These are phyloP conservation scores for Procambarus virginalis DNA, from an alignment of 1,140 invertebrate species.

Conservation along the genomic window DNA sequence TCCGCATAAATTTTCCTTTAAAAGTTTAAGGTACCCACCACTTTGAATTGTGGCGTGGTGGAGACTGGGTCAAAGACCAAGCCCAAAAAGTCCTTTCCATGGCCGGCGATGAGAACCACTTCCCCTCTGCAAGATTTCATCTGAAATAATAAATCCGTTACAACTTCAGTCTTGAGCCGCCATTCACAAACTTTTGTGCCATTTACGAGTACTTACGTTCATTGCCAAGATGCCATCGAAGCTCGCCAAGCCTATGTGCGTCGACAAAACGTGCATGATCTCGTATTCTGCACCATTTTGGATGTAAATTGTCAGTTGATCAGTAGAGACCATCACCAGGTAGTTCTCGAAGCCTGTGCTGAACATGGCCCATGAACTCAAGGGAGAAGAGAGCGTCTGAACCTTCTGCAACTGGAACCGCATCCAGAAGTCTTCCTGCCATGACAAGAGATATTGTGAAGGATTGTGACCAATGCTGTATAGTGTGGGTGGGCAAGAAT, in stretches of 20 bases:
- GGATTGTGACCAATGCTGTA: no score
- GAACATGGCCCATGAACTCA: not conserved
- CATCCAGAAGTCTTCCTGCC: slow-evolving; percentile 24
- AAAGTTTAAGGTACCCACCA: not conserved
- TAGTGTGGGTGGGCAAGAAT: no score
- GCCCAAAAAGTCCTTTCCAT: not conserved
- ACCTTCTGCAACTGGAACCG: not conserved
- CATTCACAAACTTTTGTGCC: no score
- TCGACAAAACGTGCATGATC: not conserved
- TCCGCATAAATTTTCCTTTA: not conserved
- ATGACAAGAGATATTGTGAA: not conserved
- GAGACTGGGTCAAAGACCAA: not conserved
- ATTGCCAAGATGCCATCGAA: slow-evolving; percentile 8
- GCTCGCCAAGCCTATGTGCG: not conserved
- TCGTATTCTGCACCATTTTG: not conserved
- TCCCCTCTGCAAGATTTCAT: slow-evolving; percentile 1
- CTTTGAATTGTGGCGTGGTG: not conserved
- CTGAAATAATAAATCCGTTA: not conserved
- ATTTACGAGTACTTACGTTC: slow-evolving; percentile 2
- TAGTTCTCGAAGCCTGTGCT: slow-evolving; percentile 4
- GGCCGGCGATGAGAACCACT: slow-evolving; percentile 4
- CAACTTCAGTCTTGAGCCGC: no score
- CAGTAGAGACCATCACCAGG: not conserved
- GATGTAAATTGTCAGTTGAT: not conserved
- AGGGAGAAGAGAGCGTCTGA: not conserved